Evolutionary conservation across 1,140 invertebrate species (phyloP).

Genomic region (Saccostrea cuccullata): DNA sequence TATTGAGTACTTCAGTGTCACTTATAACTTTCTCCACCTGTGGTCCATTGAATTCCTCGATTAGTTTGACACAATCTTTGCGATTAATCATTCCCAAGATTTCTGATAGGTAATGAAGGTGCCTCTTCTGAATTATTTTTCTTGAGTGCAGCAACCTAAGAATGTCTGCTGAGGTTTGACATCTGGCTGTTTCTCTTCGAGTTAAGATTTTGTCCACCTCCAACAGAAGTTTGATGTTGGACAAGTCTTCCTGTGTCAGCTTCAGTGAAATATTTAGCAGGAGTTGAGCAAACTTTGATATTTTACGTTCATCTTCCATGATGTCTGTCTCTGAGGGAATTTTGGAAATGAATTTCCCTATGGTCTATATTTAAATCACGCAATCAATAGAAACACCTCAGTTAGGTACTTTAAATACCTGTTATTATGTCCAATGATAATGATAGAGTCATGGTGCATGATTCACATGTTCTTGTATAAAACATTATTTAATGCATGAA

Average conservation of each 20-base stretch:
- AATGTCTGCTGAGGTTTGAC: not conserved
- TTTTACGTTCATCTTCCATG: not conserved
- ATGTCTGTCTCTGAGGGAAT: not conserved
- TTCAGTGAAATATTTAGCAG: slow-evolving; percentile 1
- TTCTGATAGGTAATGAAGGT: not conserved
- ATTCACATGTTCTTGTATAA: too few relatives aligned
- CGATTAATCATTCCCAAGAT: not conserved
- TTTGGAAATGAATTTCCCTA: not conserved
- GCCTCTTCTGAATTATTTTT: not conserved
- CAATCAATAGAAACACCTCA: not conserved
- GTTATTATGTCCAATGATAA: too few relatives aligned
- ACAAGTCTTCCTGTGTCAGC: not conserved
- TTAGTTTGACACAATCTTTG: slow-evolving; percentile 6
- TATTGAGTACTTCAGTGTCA: too few relatives aligned
- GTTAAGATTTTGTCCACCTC: not conserved
- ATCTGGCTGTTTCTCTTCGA: not conserved
- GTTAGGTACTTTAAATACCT: too few relatives aligned
- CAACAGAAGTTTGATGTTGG: not conserved
- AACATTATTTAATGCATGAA: too few relatives aligned
- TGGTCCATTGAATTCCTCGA: not conserved
- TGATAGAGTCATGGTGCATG: too few relatives aligned
- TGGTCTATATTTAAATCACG: not conserved
- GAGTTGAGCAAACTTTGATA: not conserved
- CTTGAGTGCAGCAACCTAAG: not conserved
- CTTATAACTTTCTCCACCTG: not conserved